Conservation (phyloP, 2,797 vertebrate species). For the Pseudopleuronectes americanus region DNA sequence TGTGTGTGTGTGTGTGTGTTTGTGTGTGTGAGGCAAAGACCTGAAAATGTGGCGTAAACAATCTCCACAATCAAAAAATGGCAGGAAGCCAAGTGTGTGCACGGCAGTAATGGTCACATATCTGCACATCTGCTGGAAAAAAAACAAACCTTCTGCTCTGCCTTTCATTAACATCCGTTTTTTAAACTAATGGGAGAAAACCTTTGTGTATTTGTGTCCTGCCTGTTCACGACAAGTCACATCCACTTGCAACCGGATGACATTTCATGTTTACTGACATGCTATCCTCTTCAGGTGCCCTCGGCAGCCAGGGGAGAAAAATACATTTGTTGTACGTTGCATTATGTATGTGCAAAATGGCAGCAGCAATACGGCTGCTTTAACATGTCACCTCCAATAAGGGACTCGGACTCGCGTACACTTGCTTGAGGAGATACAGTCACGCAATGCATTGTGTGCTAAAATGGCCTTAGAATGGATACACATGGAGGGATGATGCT, state of each 20-base stretch:
- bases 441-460: slow-evolving; percentile 29
- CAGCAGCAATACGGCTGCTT: slow-evolving; percentile 33
- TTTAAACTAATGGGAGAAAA: not conserved
- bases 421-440: slow-evolving; percentile 22
- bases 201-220: not conserved
- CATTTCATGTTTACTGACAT: slow-evolving; percentile 20
- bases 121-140: slow-evolving; percentile 15
- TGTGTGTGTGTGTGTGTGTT: not conserved
- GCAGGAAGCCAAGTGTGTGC: slow-evolving; percentile 30
- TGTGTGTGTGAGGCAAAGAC: slow-evolving; percentile 28
- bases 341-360: slow-evolving; percentile 55
- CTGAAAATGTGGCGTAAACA: slow-evolving; percentile 50
- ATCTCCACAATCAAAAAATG: slow-evolving; percentile 48
- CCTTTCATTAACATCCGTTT: slow-evolving; percentile 8
- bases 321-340: slow-evolving; percentile 23
- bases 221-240: not conserved
- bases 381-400: slow-evolving; percentile 48
- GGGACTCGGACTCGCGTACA: not conserved
- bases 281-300: slow-evolving; percentile 19
- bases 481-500: slow-evolving; percentile 9
- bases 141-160: slow-evolving; percentile 7
- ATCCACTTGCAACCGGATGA: not conserved
- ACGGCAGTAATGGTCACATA: slow-evolving; percentile 40
- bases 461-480: not conserved
- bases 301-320: not conserved